These are phyloP conservation scores for Meta bourneti DNA, from an alignment of 2,888 invertebrate species.

Conservation along the genomic window DNA sequence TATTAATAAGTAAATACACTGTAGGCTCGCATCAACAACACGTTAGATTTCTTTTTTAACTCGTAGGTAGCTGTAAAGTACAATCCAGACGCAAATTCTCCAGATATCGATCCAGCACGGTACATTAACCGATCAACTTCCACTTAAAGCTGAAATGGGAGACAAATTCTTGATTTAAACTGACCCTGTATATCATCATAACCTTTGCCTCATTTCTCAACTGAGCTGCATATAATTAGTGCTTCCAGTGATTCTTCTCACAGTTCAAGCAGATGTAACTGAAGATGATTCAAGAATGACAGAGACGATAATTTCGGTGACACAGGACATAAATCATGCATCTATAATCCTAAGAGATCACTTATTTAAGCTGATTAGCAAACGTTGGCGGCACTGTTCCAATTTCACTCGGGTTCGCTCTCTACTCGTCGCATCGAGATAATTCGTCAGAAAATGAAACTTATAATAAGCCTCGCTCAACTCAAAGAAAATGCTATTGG, in stretches of 20 bases:
- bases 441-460: conserved; percentile 7
- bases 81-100: background rate
- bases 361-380: conserved; percentile 39
- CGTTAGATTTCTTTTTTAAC: background rate
- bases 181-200: background rate
- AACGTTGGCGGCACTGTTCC: conserved; percentile 33
- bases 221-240: background rate
- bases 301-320: conserved; percentile 9
- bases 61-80: background rate
- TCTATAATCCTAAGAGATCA: conserved; percentile 11
- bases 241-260: too few relatives aligned
- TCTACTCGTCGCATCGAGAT: background rate
- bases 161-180: conserved; percentile 8
- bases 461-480: too few relatives aligned
- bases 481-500: too few relatives aligned
- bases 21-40: background rate
- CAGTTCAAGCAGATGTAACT: conserved; percentile 8
- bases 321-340: conserved; percentile 16
- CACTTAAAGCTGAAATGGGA: background rate
- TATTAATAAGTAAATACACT: too few relatives aligned
- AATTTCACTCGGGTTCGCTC: background rate
- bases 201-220: conserved; percentile 26
- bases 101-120: background rate
- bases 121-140: background rate
- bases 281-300: conserved; percentile 40